phyloP scores from a whole-genome alignment of 2,888 invertebrate species.

The Seira sanloemensis region DNA sequence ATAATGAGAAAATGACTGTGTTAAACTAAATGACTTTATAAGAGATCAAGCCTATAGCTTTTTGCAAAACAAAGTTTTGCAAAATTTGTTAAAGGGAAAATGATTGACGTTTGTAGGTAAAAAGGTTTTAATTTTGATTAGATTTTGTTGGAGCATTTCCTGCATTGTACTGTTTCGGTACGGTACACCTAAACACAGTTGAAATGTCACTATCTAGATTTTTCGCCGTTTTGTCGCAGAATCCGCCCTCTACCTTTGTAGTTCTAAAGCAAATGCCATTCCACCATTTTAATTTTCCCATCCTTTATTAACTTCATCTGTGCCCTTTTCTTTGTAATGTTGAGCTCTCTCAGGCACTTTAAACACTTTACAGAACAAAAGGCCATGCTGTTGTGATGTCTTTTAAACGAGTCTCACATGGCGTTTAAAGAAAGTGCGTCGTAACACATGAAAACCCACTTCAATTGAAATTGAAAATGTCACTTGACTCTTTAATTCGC shows the following conservation, averaged over 20 bases:
- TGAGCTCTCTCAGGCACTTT: not conserved
- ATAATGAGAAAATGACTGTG: not conserved
- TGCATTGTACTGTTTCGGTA: not conserved
- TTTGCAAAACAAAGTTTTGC: constrained; percentile 2
- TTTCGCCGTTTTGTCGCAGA: no score
- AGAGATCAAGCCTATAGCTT: not conserved
- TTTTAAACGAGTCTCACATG: constrained; percentile 21
- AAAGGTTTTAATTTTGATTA: constrained; percentile 10
- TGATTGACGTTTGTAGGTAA: constrained; percentile 11
- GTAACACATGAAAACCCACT: constrained; percentile 7
- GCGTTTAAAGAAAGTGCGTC: not conserved
- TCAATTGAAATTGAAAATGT: constrained; percentile 16
- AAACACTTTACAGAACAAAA: constrained; percentile 27
- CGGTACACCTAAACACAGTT: not conserved
- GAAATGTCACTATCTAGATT: not conserved
- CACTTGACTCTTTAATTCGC: not conserved
- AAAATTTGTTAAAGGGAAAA: no score
- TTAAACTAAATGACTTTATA: not conserved
- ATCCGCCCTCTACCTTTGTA: constrained; percentile 1
- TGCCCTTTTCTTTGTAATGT: not conserved
- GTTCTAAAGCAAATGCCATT: constrained; percentile 18
- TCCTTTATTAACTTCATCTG: constrained; percentile 6
- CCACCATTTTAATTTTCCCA: constrained; percentile 12
- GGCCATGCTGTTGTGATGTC: not conserved
- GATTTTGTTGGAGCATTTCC: not conserved